Evolutionary conservation across 2,888 invertebrate species (phyloP).

Genomic region (Ypsolopha sequella): DNA sequence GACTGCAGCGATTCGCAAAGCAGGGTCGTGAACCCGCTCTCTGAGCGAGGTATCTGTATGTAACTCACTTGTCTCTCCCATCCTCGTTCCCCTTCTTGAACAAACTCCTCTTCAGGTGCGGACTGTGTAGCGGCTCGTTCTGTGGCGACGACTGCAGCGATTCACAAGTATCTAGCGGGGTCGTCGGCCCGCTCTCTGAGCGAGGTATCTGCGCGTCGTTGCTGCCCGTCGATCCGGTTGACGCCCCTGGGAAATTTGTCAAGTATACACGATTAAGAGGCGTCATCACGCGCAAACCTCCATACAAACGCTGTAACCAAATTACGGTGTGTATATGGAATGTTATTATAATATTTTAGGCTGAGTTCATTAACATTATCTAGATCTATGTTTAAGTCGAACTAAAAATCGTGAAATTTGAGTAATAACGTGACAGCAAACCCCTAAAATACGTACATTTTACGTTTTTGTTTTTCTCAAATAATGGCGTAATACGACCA

Average conservation of each 20-base stretch:
- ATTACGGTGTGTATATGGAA: too few species aligned
- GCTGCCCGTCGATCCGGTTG: slow-evolving; percentile 47
- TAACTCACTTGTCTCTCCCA: slow-evolving; percentile 88
- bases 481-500: too few species aligned
- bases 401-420: too few species aligned
- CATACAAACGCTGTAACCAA: too few species aligned
- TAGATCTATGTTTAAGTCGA: too few species aligned
- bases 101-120: slow-evolving; percentile 79
- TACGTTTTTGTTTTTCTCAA: too few species aligned
- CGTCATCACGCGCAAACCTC: too few species aligned
- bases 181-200: slow-evolving; percentile 24
- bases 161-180: slow-evolving; percentile 17
- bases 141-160: slow-evolving; percentile 26
- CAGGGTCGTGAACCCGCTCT: slow-evolving; percentile 23
- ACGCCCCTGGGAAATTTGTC: slow-evolving; percentile 31
- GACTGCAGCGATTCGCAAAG: slow-evolving; percentile 17
- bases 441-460: too few species aligned
- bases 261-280: too few species aligned
- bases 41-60: slow-evolving; percentile 21
- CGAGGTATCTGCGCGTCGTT: slow-evolving; percentile 25
- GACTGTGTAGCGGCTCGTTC: slow-evolving; percentile 66
- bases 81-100: slow-evolving; percentile 92
- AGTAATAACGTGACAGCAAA: too few species aligned
- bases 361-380: too few species aligned
- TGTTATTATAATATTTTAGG: too few species aligned